These are phyloP conservation scores for Elanoides forficatus DNA, from an alignment of 2,113 vertebrate species.

Conservation along the genomic window DNA sequence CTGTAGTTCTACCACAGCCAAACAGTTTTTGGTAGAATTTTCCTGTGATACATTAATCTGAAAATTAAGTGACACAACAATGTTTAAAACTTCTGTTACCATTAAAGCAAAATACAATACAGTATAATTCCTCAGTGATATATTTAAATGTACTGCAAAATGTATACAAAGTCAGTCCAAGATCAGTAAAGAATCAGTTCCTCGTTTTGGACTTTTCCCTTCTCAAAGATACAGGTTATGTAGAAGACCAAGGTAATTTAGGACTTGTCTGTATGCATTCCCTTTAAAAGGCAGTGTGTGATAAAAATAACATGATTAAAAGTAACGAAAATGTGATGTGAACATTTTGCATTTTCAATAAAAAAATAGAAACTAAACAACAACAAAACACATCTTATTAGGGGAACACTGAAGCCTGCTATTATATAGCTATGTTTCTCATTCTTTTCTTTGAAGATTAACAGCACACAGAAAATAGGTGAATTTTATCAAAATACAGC, in stretches of 20 bases:
- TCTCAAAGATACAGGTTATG: too few relatives aligned
- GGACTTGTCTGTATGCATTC: slow-evolving; percentile 30
- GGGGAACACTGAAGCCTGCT: slow-evolving; percentile 59
- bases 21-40: too few relatives aligned
- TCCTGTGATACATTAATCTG: too few relatives aligned
- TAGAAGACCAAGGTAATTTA: slow-evolving; percentile 25
- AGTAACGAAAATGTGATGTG: slow-evolving; percentile 31
- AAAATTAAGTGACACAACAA: too few relatives aligned
- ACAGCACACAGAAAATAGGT: slow-evolving; percentile 75
- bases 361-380: slow-evolving; percentile 46
- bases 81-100: too few relatives aligned
- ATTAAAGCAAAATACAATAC: too few relatives aligned
- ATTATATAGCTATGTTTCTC: slow-evolving; percentile 71
- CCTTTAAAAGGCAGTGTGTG: slow-evolving; percentile 64
- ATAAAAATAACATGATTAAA: slow-evolving; percentile 35
- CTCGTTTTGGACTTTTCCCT: too few relatives aligned
- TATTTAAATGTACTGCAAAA: too few relatives aligned
- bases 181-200: too few relatives aligned
- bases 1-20: too few relatives aligned
- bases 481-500: slow-evolving; percentile 82
- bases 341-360: slow-evolving; percentile 47
- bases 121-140: too few relatives aligned
- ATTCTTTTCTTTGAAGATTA: slow-evolving; percentile 73
- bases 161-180: too few relatives aligned
- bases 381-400: slow-evolving; percentile 54